Percentiles rank a stretch among this genome's conserved stretches.
phyloP scores from a whole-genome alignment of 2,113 vertebrate genomes.

The Nesospiza acunhae region DNA sequence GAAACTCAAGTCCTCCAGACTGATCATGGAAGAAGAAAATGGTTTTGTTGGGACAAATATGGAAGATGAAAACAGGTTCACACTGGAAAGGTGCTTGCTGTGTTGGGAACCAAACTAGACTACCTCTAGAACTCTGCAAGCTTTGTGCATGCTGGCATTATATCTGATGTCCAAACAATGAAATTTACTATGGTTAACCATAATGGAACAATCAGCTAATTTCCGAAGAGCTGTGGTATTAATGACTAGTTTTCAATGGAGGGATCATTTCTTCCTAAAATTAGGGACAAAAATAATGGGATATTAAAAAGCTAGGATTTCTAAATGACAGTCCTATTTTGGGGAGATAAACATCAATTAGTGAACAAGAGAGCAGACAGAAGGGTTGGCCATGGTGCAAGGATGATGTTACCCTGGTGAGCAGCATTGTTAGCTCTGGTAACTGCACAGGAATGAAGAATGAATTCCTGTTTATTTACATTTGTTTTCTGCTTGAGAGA shows the following conservation, averaged over 20 bases:
- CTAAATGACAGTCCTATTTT: background rate
- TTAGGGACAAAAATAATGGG: background rate
- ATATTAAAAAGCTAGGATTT: background rate
- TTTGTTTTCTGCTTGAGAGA: constrained; percentile 80
- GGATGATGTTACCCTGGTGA: constrained; percentile 7
- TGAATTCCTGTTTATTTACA: constrained; percentile 75
- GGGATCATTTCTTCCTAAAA: background rate
- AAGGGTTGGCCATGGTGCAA: background rate
- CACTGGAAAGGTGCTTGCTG: background rate
- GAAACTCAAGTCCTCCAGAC: background rate
- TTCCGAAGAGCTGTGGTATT: background rate
- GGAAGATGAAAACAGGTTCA: background rate
- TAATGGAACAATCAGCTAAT: background rate
- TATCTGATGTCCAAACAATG: background rate
- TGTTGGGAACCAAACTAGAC: background rate
- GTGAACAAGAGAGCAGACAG: background rate
- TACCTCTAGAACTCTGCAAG: background rate
- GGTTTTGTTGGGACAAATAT: background rate
- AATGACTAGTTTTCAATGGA: background rate
- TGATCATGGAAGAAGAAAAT: background rate
- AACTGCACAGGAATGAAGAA: constrained; percentile 37
- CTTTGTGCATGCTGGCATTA: background rate
- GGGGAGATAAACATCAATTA: background rate
- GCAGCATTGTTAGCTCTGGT: constrained; percentile 24
- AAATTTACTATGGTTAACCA: background rate